phyloP scores from a whole-genome alignment of 2,888 invertebrate genomes.

The Archips xylosteana region DNA sequence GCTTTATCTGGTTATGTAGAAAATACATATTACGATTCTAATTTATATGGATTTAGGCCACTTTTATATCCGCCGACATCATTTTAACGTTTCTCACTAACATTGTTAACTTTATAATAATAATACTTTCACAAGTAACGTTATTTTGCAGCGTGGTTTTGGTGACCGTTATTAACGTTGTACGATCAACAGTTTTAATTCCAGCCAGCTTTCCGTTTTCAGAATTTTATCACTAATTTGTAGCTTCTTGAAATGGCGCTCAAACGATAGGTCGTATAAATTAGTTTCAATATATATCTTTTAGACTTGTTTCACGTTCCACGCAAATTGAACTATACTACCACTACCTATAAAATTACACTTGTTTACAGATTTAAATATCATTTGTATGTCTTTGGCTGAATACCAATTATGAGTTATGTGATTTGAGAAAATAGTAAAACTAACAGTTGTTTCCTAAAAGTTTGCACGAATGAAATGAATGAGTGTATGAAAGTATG shows the following conservation, averaged over 20 bases:
- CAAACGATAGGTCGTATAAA: constrained; percentile 13
- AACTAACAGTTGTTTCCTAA: constrained; percentile 1
- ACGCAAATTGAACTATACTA: constrained; percentile 9
- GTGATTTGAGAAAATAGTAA: neutral
- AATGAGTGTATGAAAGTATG: neutral
- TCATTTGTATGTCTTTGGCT: neutral
- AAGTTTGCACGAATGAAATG: neutral
- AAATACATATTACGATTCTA: too few relatives aligned
- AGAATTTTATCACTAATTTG: neutral
- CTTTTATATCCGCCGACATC: too few relatives aligned
- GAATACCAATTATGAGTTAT: neutral
- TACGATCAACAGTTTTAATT: too few relatives aligned
- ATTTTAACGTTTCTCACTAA: too few relatives aligned
- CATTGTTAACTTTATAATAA: too few relatives aligned
- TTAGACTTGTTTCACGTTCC: constrained; percentile 10
- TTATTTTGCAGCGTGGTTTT: too few relatives aligned
- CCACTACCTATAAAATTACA: neutral
- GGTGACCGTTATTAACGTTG: too few relatives aligned
- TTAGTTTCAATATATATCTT: constrained; percentile 30
- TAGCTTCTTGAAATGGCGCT: neutral
- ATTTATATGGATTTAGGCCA: too few relatives aligned
- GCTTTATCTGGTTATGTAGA: too few relatives aligned
- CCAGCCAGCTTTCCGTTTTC: neutral
- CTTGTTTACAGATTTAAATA: neutral
- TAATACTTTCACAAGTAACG: too few relatives aligned